Conservation (phyloP, 2,888 invertebrate species). For the Ophion ventricosus region DNA sequence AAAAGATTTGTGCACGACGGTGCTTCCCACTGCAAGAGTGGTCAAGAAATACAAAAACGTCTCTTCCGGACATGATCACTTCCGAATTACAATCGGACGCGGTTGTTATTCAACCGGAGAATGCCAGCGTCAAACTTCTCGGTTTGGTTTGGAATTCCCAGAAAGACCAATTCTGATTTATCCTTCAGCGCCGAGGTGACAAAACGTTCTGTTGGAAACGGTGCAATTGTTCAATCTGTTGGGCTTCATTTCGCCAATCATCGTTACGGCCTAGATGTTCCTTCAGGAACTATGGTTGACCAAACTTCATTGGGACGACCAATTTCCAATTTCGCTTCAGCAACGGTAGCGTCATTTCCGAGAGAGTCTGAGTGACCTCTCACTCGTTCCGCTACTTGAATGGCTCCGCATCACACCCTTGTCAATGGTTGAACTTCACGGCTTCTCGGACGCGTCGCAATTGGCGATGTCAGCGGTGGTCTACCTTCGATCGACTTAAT, state of each 20-base stretch:
- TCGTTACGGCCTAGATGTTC: neutral
- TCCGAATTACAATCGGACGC: no score
- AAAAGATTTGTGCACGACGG: neutral
- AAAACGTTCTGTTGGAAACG: neutral
- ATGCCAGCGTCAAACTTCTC: neutral
- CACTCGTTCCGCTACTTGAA: neutral
- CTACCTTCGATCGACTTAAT: neutral
- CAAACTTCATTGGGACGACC: neutral
- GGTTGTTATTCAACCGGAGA: neutral
- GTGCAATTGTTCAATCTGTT: neutral
- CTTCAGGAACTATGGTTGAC: neutral
- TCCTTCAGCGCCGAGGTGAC: neutral
- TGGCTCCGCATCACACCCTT: neutral
- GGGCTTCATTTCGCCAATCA: neutral
- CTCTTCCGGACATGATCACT: no score
- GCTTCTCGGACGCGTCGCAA: neutral
- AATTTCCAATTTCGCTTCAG: neutral
- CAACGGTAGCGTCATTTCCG: neutral
- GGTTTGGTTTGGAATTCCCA: neutral
- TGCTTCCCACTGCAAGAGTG: slow-evolving; percentile 9
- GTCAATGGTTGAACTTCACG: neutral
- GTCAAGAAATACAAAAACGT: neutral
- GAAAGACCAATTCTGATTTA: neutral
- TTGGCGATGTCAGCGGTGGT: neutral
- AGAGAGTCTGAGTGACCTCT: neutral